A percentile compares a stretch with the other conserved stretches of the same genome.
Conservation (phyloP, 2,113 vertebrate species). For the Regulus satrapa region DNA sequence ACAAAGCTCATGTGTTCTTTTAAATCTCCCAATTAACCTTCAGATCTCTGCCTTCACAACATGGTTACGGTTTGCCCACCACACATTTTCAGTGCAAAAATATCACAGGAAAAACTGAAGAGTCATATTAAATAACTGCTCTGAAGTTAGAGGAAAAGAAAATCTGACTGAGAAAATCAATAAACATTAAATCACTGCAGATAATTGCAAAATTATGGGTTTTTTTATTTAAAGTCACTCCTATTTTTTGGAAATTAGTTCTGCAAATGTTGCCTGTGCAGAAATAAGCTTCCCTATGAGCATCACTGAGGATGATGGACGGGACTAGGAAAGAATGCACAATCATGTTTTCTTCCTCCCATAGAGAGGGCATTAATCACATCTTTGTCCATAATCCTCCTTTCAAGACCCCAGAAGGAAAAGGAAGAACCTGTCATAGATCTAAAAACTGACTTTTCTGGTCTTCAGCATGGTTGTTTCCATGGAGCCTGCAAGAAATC, state of each 20-base stretch:
- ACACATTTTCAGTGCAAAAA: not conserved
- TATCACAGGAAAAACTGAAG: not conserved
- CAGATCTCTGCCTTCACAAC: not conserved
- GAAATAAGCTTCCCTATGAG: slow-evolving; percentile 24
- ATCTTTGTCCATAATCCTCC: slow-evolving; percentile 12
- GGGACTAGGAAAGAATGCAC: slow-evolving; percentile 5
- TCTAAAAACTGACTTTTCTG: slow-evolving; percentile 2
- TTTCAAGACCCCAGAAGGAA: slow-evolving; percentile 18
- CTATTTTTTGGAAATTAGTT: slow-evolving; percentile 25
- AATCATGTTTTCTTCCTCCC: slow-evolving; percentile 35
- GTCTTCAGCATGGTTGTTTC: not conserved
- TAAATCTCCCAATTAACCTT: not conserved
- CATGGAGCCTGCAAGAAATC: not conserved
- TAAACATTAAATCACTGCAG: not conserved
- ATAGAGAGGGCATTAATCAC: slow-evolving; percentile 47
- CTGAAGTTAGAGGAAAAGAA: not conserved
- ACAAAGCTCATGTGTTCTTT: not conserved
- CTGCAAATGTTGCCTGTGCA: slow-evolving; percentile 21
- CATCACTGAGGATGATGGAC: not conserved
- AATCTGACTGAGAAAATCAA: not conserved
- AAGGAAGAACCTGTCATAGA: slow-evolving; percentile 26
- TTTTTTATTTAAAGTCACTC: not conserved
- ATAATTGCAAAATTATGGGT: slow-evolving; percentile 14
- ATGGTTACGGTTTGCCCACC: not conserved
- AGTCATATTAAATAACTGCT: not conserved